Evolutionary conservation across 2,797 vertebrate species (phyloP).

Genomic region (Galagoides demidoff): DNA sequence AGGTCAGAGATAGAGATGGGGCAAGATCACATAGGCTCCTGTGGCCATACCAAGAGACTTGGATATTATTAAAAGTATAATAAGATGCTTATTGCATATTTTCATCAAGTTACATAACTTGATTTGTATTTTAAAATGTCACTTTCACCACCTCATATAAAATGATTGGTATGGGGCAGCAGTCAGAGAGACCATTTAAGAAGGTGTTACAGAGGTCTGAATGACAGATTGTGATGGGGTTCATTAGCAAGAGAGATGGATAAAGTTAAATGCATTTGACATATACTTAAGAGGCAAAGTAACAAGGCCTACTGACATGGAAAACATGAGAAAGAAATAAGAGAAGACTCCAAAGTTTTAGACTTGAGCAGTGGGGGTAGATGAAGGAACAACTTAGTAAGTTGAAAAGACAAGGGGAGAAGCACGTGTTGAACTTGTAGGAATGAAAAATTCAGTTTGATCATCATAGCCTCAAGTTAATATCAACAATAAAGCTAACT

Average conservation of each 20-base stretch:
- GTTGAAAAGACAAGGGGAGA: background rate
- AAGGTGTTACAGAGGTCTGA: background rate
- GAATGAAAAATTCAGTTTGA: background rate
- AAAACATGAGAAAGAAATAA: background rate
- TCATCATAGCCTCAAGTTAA: background rate
- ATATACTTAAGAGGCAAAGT: background rate
- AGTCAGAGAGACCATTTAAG: background rate
- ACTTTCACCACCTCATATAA: background rate
- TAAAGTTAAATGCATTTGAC: background rate
- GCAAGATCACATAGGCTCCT: background rate
- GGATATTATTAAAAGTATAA: background rate
- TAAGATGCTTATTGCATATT: background rate
- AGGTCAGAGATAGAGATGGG: background rate
- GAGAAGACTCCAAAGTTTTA: background rate
- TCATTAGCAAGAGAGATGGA: background rate
- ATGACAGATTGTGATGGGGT: background rate
- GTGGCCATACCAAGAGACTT: background rate
- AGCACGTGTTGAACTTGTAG: background rate
- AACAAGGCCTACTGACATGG: background rate
- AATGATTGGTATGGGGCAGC: background rate
- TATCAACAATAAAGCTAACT: background rate
- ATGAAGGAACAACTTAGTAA: background rate
- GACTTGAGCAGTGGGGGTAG: background rate
- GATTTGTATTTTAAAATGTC: background rate
- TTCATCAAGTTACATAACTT: conserved; percentile 7